Percentiles rank a stretch among this genome's conserved stretches.
Evolutionary conservation across 2,888 invertebrate genomes (phyloP).

Genomic region (Drosophila austrosaltans): DNA sequence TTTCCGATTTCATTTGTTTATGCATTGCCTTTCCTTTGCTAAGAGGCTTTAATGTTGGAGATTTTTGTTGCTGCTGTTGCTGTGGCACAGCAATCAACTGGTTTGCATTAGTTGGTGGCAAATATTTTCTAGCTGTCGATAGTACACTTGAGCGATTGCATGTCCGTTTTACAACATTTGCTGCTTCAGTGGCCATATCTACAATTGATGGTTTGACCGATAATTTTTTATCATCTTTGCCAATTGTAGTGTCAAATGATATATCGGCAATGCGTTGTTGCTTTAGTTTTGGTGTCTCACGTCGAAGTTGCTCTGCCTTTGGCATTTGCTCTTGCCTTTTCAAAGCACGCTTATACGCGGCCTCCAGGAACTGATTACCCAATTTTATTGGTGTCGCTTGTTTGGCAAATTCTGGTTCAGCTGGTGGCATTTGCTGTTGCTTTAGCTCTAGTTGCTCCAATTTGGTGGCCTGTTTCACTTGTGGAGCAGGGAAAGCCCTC

Average conservation of each 20-base stretch:
- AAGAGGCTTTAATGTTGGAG: neutral
- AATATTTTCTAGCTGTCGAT: neutral
- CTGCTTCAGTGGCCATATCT: neutral
- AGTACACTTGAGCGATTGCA: neutral
- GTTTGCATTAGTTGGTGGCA: neutral
- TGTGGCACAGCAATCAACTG: neutral
- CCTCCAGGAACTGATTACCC: slow-evolving; percentile 40
- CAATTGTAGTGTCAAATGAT: neutral
- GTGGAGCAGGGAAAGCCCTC: neutral
- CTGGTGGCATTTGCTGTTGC: neutral
- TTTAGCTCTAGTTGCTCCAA: neutral
- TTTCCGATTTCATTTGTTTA: neutral
- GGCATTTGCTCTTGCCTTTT: slow-evolving; percentile 45
- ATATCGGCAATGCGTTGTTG: neutral
- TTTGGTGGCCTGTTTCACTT: neutral
- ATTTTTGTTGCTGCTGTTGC: neutral
- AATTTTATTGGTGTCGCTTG: neutral
- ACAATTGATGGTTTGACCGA: neutral
- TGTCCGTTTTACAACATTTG: neutral
- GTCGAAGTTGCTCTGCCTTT: slow-evolving; percentile 48
- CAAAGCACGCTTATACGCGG: slow-evolving; percentile 42
- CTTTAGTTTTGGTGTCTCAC: slow-evolving; percentile 1
- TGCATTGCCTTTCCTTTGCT: neutral
- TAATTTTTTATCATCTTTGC: neutral
- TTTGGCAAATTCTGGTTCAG: neutral